phyloP scores from a whole-genome alignment of 2,888 invertebrate species.

The Syrphus vitripennis region DNA sequence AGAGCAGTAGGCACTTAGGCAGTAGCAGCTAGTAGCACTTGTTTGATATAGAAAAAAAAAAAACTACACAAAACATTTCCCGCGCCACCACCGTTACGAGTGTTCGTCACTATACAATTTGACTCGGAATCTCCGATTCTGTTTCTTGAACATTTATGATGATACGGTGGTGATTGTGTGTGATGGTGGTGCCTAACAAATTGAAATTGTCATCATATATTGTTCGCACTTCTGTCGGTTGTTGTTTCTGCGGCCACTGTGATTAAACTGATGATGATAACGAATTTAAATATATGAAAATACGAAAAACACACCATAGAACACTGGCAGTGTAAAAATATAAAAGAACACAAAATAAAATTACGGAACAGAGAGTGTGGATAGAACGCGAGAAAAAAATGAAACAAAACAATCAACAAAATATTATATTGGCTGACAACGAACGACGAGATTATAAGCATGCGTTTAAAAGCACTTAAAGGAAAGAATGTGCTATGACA shows the following conservation, averaged over 20 bases:
- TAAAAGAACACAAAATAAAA: not conserved
- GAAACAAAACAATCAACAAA: not conserved
- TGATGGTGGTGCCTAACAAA: not conserved
- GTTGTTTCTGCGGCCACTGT: slow-evolving; percentile 10
- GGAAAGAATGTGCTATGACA: slow-evolving; percentile 8
- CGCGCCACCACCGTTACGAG: not conserved
- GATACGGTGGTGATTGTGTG: not conserved
- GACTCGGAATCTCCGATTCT: slow-evolving; percentile 19
- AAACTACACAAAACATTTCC: slow-evolving; percentile 30
- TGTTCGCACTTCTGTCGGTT: slow-evolving; percentile 18
- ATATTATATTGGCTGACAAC: too few relatives aligned
- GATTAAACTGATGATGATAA: slow-evolving; percentile 57
- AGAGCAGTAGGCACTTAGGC: not conserved
- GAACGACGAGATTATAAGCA: not conserved
- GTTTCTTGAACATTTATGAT: slow-evolving; percentile 16
- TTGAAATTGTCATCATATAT: slow-evolving; percentile 32
- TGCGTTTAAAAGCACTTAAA: not conserved
- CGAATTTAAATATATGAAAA: slow-evolving; percentile 52
- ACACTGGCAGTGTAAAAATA: not conserved
- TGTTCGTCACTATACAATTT: not conserved
- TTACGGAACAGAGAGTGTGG: not conserved
- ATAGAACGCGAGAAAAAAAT: not conserved
- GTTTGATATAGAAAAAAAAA: slow-evolving; percentile 4
- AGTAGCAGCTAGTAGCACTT: slow-evolving; percentile 23
- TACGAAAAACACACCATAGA: not conserved